Percentiles rank a stretch among this genome's conserved stretches.
Evolutionary conservation across 2,797 vertebrate species (phyloP).

Genomic region (Apogon hyalosoma): DNA sequence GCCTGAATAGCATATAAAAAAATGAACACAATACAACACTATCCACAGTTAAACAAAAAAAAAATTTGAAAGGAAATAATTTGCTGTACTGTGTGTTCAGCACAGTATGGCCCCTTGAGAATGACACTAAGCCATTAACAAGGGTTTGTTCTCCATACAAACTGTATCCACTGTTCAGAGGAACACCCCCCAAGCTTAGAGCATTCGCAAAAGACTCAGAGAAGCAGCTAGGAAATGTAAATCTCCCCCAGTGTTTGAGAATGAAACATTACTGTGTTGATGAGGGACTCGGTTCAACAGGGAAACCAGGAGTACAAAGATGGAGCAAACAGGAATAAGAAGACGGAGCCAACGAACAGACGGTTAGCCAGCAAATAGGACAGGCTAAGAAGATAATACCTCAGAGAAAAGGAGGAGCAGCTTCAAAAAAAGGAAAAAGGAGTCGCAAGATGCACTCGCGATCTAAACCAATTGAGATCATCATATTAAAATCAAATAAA

Average conservation of each 20-base stretch:
- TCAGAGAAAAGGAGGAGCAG: not conserved
- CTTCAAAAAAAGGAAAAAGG: not conserved
- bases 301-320: slow-evolving; percentile 9
- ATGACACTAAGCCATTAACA: slow-evolving; percentile 37
- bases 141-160: slow-evolving; percentile 20
- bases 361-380: slow-evolving; percentile 15
- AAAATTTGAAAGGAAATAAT: slow-evolving; percentile 10
- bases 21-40: not conserved
- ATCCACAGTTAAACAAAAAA: not conserved
- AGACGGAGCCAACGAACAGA: not conserved
- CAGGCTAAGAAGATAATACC: not conserved
- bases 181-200: slow-evolving; percentile 7
- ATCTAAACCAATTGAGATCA: slow-evolving; percentile 1
- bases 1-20: not conserved
- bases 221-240: slow-evolving; percentile 16
- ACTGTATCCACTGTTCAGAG: not conserved
- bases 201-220: slow-evolving; percentile 9
- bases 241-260: slow-evolving; percentile 10
- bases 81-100: slow-evolving; percentile 13
- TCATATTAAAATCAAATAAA: not conserved
- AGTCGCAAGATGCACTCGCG: not conserved
- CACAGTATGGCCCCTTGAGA: slow-evolving; percentile 10
- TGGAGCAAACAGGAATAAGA: not conserved
- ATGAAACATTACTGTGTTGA: slow-evolving; percentile 20
- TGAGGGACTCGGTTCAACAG: slow-evolving; percentile 5